These are phyloP conservation scores for Caiman crocodilus DNA, from an alignment of 2,797 vertebrate species.

Conservation along the genomic window DNA sequence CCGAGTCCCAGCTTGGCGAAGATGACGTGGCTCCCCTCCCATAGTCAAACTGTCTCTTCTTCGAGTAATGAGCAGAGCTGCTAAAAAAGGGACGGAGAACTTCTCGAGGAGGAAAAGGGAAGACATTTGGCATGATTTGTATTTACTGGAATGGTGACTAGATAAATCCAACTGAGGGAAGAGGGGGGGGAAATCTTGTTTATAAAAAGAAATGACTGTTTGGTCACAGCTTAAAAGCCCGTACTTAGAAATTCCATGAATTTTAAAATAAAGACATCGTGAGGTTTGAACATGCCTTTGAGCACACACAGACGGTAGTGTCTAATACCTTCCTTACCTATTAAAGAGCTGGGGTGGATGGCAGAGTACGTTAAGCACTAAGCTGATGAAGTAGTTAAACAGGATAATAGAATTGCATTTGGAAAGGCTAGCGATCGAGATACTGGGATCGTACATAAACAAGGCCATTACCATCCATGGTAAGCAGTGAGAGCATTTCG, in stretches of 20 bases:
- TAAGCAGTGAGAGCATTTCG: conserved; percentile 65
- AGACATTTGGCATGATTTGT: neutral
- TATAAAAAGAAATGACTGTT: conserved; percentile 21
- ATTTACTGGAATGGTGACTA: neutral
- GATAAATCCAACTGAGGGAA: neutral
- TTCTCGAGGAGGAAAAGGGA: too few relatives aligned
- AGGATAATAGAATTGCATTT: conserved; percentile 62
- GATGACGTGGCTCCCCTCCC: neutral
- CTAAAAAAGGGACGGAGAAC: too few relatives aligned
- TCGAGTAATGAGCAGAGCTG: neutral
- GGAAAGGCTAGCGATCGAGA: conserved; percentile 65
- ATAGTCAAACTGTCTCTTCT: neutral
- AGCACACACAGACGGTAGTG: conserved; percentile 3
- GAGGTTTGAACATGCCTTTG: conserved; percentile 62
- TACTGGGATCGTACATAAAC: conserved; percentile 67
- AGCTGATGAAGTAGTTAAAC: conserved; percentile 68
- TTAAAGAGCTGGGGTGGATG: conserved; percentile 55
- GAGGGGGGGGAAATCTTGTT: neutral
- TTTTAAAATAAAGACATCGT: conserved; percentile 69
- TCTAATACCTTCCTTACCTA: conserved; percentile 57
- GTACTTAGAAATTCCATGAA: conserved; percentile 76
- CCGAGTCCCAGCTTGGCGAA: neutral
- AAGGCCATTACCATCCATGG: conserved; percentile 67
- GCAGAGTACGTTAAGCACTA: conserved; percentile 18
- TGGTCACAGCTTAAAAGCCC: conserved; percentile 54